These are phyloP conservation scores for Laupala kohalensis DNA, from an alignment of 1,140 invertebrate genomes.

Conservation along the genomic window DNA sequence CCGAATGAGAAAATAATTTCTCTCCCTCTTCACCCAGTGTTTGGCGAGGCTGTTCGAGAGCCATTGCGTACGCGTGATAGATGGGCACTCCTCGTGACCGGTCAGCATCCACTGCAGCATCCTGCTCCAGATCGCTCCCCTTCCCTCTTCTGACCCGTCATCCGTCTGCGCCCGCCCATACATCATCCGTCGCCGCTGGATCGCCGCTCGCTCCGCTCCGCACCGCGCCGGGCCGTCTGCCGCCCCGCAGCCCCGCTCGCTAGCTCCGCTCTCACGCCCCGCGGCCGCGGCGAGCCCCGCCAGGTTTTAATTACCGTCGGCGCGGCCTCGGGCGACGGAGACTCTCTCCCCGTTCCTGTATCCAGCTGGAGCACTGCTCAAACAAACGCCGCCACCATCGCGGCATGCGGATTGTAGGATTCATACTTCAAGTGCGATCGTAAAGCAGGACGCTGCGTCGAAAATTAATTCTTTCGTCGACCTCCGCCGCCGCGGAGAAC, in stretches of 20 bases:
- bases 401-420: background rate
- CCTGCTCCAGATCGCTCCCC: too few species aligned
- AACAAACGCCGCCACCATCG: background rate
- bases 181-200: background rate
- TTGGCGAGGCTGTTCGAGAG: too few species aligned
- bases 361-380: background rate
- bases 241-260: too few species aligned
- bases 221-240: too few species aligned
- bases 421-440: background rate
- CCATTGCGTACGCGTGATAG: too few species aligned
- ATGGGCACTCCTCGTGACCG: too few species aligned
- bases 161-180: background rate
- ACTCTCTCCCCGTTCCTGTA: background rate
- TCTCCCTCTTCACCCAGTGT: too few species aligned
- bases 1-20: too few species aligned
- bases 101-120: too few species aligned
- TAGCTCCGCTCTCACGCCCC: background rate
- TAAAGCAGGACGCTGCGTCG: background rate
- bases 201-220: background rate
- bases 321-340: background rate
- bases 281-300: too few species aligned
- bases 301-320: background rate
- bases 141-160: background rate
- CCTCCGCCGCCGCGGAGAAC: background rate
- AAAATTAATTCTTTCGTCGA: background rate